phyloP scores from a whole-genome alignment of 2,888 invertebrate species.

The Drosophila tanythrix region DNA sequence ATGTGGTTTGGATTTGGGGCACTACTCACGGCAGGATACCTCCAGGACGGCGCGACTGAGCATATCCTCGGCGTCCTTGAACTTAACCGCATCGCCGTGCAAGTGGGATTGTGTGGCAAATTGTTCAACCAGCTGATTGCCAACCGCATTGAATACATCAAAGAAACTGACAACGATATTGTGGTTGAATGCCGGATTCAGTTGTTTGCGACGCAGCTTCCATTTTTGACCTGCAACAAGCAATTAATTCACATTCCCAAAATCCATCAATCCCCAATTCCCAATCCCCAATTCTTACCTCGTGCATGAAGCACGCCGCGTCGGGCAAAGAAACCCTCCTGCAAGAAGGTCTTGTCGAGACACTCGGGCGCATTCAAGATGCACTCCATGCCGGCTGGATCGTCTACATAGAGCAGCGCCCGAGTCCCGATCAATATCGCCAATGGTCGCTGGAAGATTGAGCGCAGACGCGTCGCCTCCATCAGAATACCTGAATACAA shows the following conservation, averaged over 20 bases:
- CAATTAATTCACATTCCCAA: neutral
- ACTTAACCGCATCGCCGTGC: slow-evolving; percentile 62
- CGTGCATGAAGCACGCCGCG: slow-evolving; percentile 82
- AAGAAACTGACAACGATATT: slow-evolving; percentile 80
- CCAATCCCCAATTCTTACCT: slow-evolving; percentile 50
- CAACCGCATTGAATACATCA: slow-evolving; percentile 80
- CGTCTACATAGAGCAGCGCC: slow-evolving; percentile 81
- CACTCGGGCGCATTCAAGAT: slow-evolving; percentile 82
- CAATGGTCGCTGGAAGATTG: slow-evolving; percentile 76
- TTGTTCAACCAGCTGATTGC: slow-evolving; percentile 74
- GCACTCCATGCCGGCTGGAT: slow-evolving; percentile 81
- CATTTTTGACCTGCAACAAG: slow-evolving; percentile 77
- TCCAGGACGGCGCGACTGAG: slow-evolving; percentile 82
- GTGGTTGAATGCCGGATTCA: slow-evolving; percentile 83
- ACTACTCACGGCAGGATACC: slow-evolving; percentile 82
- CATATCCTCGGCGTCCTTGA: slow-evolving; percentile 80
- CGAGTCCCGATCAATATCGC: slow-evolving; percentile 79
- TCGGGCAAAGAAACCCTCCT: slow-evolving; percentile 82
- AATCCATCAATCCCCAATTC: neutral
- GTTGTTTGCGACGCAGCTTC: slow-evolving; percentile 82
- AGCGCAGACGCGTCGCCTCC: slow-evolving; percentile 68
- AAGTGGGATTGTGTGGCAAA: slow-evolving; percentile 60
- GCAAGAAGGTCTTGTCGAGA: slow-evolving; percentile 82
- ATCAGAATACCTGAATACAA: slow-evolving; percentile 64
- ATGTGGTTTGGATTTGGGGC: neutral